Evolutionary conservation across 2,113 vertebrate species (phyloP).

Genomic region (Anolis carolinensis): DNA sequence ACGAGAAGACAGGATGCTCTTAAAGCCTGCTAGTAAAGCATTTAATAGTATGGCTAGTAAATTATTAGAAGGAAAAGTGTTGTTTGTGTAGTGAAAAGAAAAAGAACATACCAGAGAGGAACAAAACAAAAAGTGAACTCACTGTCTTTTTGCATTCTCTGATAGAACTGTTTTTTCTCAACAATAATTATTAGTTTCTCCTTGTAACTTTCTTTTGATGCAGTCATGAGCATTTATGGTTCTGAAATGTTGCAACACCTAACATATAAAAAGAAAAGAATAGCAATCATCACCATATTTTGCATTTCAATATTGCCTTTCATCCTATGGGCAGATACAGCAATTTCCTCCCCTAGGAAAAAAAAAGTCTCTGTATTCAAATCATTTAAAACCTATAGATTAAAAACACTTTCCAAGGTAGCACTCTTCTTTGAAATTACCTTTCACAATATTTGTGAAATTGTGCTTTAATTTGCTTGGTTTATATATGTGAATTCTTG

Average conservation of each 20-base stretch:
- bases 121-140: slow-evolving; percentile 38
- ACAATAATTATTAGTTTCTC: slow-evolving; percentile 43
- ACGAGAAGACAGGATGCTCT: slow-evolving; percentile 48
- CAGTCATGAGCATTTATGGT: background rate
- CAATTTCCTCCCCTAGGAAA: background rate
- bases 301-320: slow-evolving; percentile 17
- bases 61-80: slow-evolving; percentile 50
- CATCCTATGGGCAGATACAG: background rate
- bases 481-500: too few relatives aligned
- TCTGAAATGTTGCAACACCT: background rate
- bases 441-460: background rate
- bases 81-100: background rate
- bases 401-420: background rate
- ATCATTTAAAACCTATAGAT: background rate
- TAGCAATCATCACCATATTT: background rate
- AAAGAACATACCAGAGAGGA: background rate
- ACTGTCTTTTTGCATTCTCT: background rate
- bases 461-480: too few relatives aligned
- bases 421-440: background rate
- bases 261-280: background rate
- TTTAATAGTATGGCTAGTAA: slow-evolving; percentile 31
- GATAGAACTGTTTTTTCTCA: slow-evolving; percentile 46
- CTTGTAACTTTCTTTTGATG: background rate
- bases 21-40: slow-evolving; percentile 59
- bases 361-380: background rate